phyloP scores from a whole-genome alignment of 2,797 vertebrate genomes.

The Cryptoprocta ferox region DNA sequence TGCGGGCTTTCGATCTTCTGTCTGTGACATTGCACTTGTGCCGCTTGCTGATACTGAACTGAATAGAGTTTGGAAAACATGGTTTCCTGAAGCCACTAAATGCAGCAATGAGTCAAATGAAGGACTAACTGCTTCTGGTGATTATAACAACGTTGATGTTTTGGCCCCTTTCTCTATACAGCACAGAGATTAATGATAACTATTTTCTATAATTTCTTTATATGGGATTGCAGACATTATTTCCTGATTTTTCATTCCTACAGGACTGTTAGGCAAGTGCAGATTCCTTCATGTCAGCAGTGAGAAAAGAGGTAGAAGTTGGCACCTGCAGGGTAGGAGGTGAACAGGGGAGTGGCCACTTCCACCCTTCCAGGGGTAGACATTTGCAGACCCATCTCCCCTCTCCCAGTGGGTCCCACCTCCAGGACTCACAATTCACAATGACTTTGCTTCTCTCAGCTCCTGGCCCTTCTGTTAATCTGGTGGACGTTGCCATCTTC shows the following conservation, averaged over 20 bases:
- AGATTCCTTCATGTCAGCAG: not conserved
- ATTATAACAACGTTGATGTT: not conserved
- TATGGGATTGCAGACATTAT: not conserved
- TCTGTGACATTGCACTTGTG: not conserved
- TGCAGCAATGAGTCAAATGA: not conserved
- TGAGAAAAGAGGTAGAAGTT: not conserved
- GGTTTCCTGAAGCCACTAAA: not conserved
- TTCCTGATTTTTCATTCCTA: not conserved
- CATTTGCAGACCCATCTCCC: not conserved
- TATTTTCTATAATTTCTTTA: not conserved
- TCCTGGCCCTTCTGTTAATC: not conserved
- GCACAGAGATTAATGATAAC: not conserved
- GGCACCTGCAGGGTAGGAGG: not conserved
- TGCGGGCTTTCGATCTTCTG: not conserved
- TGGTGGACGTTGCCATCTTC: not conserved
- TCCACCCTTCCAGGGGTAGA: rapidly evolving
- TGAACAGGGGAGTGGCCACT: not conserved
- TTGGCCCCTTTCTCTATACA: not conserved
- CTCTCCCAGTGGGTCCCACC: not conserved
- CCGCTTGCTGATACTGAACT: not conserved
- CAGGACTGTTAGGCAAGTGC: not conserved
- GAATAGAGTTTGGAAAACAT: not conserved
- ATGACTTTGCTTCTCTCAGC: not conserved
- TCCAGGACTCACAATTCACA: too few species aligned
- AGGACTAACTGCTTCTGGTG: not conserved